Base-by-base conservation (phyloP, 2,888 invertebrate genomes). In the Tinea pellionella region DNA sequence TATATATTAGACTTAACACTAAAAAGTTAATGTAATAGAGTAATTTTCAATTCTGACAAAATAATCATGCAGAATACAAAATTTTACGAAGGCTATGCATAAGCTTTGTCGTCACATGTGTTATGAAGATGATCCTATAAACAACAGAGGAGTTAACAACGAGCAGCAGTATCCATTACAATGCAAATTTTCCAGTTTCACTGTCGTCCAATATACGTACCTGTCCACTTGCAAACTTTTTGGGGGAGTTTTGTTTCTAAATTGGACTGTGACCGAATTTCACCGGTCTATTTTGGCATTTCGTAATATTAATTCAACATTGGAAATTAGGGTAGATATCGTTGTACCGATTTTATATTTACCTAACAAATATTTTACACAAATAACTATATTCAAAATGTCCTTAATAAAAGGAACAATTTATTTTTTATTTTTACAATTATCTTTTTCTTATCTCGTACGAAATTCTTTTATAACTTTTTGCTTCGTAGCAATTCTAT, bases 151-250 rank as follows among this genome's bases (percentile, higher is more conserved):
- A 15, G 47, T 47, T 47, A 16, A 47, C 15, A 16, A 47, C 47
- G 16, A 47, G 47, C 47, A 30, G 30, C 42, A 47, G 69, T 78
- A 75, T 73, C 82, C 75, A 85, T 83, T 82, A 82, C 80, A 74
- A 84, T 85, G 85, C 82, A 86, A 84, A 86, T 86, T 72, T 68
- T 67, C 65, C 68, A n/a, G 59, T 69, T 53, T 18, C 53, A 53
- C 67, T 70, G 68, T 67, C 71, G 70, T 75, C 75, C 79, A 78
- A 75, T 76, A 74, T 74, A 72, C 72, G 76, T 73, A 80, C 78
- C 78, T 79, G 73, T 69, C 71, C 70, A 65, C 68, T 65, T 66
- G 62, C 71, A 67, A 77, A 80, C 77, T 80, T 84, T 85, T 85
- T 81, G 75, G 75, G 69, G 67, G 69, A 74, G 75, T 74, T 70